Evolutionary conservation across 1,140 invertebrate genomes (phyloP), one percentile per base, ranked within the genome.

Genomic region (Hyphantria cunea): DNA sequence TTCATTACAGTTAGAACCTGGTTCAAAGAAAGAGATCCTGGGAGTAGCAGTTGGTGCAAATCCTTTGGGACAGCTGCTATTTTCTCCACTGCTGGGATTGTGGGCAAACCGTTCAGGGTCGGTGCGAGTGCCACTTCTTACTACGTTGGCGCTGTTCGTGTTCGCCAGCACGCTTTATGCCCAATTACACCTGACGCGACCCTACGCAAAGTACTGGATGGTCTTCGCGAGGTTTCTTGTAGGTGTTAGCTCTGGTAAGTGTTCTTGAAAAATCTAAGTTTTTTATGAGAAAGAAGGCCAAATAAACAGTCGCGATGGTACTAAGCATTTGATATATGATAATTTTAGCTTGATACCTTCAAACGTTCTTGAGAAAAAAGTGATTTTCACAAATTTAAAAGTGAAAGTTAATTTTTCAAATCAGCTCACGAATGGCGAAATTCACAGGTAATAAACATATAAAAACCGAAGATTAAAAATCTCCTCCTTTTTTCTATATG

Each of bases 21-120:
- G 89, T 11, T 93, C 96, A 10, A 94, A 93, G 45, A 96, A 97
- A 80, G 95, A 95, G 85, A 96, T 96, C 76, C 94, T 97, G 91
- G 96, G 97, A 15, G 94, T 95, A 76, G 94, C 97, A 10, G 95
- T 98, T 14, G 97, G 96, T 11, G 95, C 96, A 9, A 97, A 97
- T 91, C 97, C 97, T 33, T 90, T 98, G 25, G 97, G 95, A 3
- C 97, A 98, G 92, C 95, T 98, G 93, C 80, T 97, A 33, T 96
- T 96, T 73, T 97, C 97, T 5, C 97, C 97, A 8, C 80, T 98
- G 60, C 93, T 97, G 56, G 97, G 97, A 12, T 95, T 94, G 92
- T 97, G 96, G 96, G 94, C 95, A 15, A 97, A 97, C 86, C 94
- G 93, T 72, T 82, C 94, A 5, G 93, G 93, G 15, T 94, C 93